phyloP scores from a whole-genome alignment of 1,140 invertebrate genomes.

The Aphelenchoides besseyi region DNA sequence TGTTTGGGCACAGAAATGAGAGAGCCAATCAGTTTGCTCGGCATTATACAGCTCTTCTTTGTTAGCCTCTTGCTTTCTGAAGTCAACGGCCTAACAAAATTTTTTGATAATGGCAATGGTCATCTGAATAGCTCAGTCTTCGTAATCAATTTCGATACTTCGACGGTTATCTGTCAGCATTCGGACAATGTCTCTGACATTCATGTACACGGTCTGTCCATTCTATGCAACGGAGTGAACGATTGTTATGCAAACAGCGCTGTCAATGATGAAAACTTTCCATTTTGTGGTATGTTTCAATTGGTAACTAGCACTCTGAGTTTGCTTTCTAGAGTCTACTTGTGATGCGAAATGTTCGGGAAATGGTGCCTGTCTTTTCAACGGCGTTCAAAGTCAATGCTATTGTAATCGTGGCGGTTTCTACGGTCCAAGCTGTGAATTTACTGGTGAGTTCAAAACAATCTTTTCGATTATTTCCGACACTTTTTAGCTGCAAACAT shows the following conservation, averaged over 20 bases:
- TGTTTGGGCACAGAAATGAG: too few species aligned
- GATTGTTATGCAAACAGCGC: background rate
- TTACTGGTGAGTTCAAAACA: background rate
- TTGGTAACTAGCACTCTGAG: background rate
- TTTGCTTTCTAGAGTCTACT: background rate
- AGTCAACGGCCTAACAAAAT: too few species aligned
- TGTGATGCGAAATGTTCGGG: background rate
- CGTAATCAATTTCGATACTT: background rate
- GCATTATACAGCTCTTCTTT: too few species aligned
- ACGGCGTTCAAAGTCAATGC: background rate
- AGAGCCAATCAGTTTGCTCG: too few species aligned
- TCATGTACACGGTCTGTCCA: background rate
- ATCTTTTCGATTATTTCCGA: background rate
- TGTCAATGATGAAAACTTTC: background rate
- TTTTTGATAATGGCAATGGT: too few species aligned
- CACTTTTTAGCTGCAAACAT: background rate
- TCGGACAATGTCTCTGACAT: background rate
- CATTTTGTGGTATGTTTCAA: background rate
- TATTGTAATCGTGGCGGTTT: background rate
- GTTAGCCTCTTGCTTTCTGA: too few species aligned
- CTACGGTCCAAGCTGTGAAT: background rate
- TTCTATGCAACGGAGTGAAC: conserved; percentile 1
- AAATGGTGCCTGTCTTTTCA: background rate
- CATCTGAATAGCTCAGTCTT: background rate
- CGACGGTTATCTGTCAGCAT: background rate